Evolutionary conservation across 2,113 vertebrate genomes (phyloP).

Genomic region (Cololabis saira): DNA sequence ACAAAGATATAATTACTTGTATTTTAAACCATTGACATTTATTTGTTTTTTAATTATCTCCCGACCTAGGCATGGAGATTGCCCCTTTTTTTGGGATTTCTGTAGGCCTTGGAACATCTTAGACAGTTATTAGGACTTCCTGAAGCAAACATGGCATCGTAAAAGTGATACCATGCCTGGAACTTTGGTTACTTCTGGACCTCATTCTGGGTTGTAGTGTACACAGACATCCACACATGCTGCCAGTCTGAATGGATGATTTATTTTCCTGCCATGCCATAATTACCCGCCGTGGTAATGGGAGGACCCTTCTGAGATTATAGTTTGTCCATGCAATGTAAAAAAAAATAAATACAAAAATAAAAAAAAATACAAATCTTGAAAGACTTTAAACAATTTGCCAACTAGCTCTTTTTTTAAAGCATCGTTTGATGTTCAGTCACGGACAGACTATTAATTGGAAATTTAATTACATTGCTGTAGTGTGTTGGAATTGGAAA

Average conservation of each 20-base stretch:
- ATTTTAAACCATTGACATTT: constrained; percentile 32
- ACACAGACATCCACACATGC: constrained; percentile 36
- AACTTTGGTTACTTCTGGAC: constrained; percentile 39
- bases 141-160: constrained; percentile 20
- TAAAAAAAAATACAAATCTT: constrained; percentile 34
- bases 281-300: constrained; percentile 60
- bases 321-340: constrained; percentile 52
- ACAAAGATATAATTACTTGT: constrained; percentile 23
- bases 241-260: constrained; percentile 50
- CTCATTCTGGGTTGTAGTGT: constrained; percentile 31
- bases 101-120: constrained; percentile 21
- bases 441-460: constrained; percentile 39
- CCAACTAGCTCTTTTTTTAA: constrained; percentile 51
- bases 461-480: constrained; percentile 36
- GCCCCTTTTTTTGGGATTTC: constrained; percentile 12
- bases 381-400: constrained; percentile 43
- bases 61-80: background rate
- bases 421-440: constrained; percentile 50
- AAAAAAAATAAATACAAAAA: constrained; percentile 38
- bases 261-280: constrained; percentile 59
- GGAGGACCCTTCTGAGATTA: constrained; percentile 55
- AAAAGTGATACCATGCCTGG: constrained; percentile 35
- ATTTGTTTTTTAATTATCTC: constrained; percentile 24
- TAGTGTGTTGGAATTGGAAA: constrained; percentile 29
- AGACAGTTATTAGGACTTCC: constrained; percentile 35